These are phyloP conservation scores for Myanophis thanlyinensis DNA, from an alignment of 2,113 vertebrate genomes.

Conservation along the genomic window DNA sequence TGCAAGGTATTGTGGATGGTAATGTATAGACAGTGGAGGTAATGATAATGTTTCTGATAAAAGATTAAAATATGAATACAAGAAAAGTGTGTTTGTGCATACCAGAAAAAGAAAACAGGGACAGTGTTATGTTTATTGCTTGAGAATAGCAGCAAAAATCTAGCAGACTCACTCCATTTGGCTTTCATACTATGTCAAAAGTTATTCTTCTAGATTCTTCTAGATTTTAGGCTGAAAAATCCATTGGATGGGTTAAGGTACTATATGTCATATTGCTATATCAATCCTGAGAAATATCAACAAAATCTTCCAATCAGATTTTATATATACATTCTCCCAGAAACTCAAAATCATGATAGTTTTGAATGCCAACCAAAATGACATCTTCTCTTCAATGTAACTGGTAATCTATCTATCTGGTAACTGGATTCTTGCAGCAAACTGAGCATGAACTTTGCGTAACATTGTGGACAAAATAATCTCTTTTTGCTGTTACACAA, in stretches of 20 bases:
- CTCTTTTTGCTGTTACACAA: not conserved
- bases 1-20: not conserved
- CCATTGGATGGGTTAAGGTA: not conserved
- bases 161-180: too few relatives aligned
- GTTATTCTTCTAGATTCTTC: not conserved
- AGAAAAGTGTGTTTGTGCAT: not conserved
- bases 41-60: not conserved
- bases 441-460: not conserved
- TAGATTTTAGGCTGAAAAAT: too few relatives aligned
- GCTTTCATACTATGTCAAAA: not conserved
- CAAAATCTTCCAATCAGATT: not conserved
- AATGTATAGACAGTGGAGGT: not conserved
- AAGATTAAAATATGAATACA: not conserved
- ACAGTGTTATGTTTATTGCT: not conserved
- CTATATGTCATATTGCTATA: not conserved
- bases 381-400: not conserved
- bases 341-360: not conserved
- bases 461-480: not conserved
- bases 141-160: not conserved
- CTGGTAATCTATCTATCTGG: not conserved
- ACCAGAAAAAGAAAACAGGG: not conserved
- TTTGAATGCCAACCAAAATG: not conserved
- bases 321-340: not conserved
- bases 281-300: not conserved
- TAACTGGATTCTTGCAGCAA: not conserved